Base-by-base conservation (phyloP, 2,797 vertebrate species). In the Paratrypauchen microcephalus region DNA sequence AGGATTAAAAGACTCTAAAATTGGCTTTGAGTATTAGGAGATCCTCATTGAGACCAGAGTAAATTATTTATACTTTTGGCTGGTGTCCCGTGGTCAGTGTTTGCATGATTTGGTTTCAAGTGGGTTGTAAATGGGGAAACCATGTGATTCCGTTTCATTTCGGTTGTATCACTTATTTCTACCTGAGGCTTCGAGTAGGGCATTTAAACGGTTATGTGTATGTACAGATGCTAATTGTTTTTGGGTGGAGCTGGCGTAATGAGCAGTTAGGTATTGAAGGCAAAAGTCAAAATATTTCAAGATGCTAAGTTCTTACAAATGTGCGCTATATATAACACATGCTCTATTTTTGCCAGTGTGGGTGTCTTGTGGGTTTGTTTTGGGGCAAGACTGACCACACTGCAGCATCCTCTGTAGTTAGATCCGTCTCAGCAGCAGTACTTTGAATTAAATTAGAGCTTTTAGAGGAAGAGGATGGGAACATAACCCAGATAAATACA, bases 221-320 rank as follows among this genome's bases (percentile, higher is more conserved):
- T 41, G 13, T 13, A 28, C 15, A 48, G 3, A 48, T 48, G 23
- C 45, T 28, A 50, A 36, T 65, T 65, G 63, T 65, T 28, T 28
- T 48, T 48, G 82, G 84, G 85, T 85, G 87, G 87, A 83, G 82
- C 74, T 12, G 0, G 50, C 69, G 77, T 88, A 86, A 88, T 87
- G 70, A 65, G 77, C 85, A 69, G 74, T 77, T 89, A 79, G 66
- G 74, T 78, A 86, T 81, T 75, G 69, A 63, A 75, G 76, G 64
- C 78, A 63, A 70, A 66, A 65, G 63, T 68, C 47, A 80, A 80
- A 88, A 80, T 76, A 85, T 73, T 87, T 84, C 76, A 85, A 80
- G 82, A 89, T 88, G 86, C 69, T 58, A 65, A 78, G 70, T 45
- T 66, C 64, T 50, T 56, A 75, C 73, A 80, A 75, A 82, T 60